phyloP scores from a whole-genome alignment of 1,140 invertebrate species.

The Papilio dardanus region DNA sequence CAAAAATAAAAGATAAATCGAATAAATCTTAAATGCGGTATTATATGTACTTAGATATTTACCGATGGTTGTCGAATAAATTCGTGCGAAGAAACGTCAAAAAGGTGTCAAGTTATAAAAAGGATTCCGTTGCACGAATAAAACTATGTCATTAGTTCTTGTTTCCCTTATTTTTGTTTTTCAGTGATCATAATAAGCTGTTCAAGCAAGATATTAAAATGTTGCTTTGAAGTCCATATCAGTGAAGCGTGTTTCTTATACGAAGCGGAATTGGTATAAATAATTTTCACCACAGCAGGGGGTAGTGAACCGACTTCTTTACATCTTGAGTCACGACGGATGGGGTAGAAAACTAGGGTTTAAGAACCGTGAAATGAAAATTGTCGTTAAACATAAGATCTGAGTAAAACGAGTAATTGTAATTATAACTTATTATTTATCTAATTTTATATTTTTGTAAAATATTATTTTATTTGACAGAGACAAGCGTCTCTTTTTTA shows the following conservation, averaged over 20 bases:
- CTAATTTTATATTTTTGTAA: background rate
- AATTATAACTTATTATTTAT: background rate
- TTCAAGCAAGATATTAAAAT: background rate
- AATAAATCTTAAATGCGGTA: conserved; percentile 52
- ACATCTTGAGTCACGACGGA: too few relatives aligned
- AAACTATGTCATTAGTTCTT: conserved; percentile 18
- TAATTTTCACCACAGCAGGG: background rate
- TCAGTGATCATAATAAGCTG: background rate
- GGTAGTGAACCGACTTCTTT: too few relatives aligned
- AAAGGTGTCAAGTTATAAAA: conserved; percentile 56
- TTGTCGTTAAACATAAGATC: background rate
- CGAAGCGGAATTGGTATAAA: background rate
- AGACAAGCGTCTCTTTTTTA: background rate
- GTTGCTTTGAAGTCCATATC: background rate
- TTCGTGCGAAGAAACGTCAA: conserved; percentile 56
- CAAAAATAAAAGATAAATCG: conserved; percentile 52
- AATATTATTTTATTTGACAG: background rate
- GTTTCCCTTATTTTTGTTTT: background rate
- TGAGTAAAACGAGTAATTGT: background rate
- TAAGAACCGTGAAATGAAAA: background rate
- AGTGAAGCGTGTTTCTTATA: background rate
- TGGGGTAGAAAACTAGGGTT: background rate
- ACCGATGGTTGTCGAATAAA: conserved; percentile 55
- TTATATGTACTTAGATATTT: conserved; percentile 53
- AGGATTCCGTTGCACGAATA: conserved; percentile 48